phyloP scores from a whole-genome alignment of 2,888 invertebrate genomes.

The Chrysodeixis includens region DNA sequence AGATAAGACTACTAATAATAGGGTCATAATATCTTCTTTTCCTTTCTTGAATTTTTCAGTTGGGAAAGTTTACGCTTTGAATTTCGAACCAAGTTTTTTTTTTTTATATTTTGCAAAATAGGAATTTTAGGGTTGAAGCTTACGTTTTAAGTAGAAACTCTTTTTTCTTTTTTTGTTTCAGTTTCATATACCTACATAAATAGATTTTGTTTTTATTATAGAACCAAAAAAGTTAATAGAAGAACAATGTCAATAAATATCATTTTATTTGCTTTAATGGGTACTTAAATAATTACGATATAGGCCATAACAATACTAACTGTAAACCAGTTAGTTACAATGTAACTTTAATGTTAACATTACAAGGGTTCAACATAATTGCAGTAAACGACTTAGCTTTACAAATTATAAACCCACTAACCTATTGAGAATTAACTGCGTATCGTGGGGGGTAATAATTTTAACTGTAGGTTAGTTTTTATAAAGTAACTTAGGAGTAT shows the following conservation, averaged over 20 bases:
- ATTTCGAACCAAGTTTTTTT: no score
- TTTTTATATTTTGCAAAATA: no score
- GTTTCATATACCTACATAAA: no score
- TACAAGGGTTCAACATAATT: slow-evolving; percentile 65
- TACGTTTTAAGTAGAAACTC: neutral
- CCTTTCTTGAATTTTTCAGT: slow-evolving; percentile 50
- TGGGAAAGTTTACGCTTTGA: slow-evolving; percentile 30
- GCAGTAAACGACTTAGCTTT: slow-evolving; percentile 31
- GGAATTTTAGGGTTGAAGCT: neutral
- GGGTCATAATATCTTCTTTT: slow-evolving; percentile 57
- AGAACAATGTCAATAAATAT: no score
- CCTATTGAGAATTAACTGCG: slow-evolving; percentile 24
- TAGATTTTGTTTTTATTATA: no score
- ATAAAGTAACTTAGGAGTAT: neutral
- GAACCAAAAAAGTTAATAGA: no score
- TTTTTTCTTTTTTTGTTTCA: neutral
- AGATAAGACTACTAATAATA: slow-evolving; percentile 66
- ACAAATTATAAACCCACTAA: slow-evolving; percentile 66
- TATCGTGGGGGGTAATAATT: neutral
- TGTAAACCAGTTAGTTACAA: slow-evolving; percentile 43
- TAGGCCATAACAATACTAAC: slow-evolving; percentile 14
- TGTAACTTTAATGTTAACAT: slow-evolving; percentile 46
- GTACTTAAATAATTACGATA: neutral
- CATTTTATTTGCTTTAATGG: neutral
- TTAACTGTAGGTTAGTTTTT: neutral